Base-by-base conservation (phyloP, 2,113 vertebrate species). In the Bettongia penicillata region DNA sequence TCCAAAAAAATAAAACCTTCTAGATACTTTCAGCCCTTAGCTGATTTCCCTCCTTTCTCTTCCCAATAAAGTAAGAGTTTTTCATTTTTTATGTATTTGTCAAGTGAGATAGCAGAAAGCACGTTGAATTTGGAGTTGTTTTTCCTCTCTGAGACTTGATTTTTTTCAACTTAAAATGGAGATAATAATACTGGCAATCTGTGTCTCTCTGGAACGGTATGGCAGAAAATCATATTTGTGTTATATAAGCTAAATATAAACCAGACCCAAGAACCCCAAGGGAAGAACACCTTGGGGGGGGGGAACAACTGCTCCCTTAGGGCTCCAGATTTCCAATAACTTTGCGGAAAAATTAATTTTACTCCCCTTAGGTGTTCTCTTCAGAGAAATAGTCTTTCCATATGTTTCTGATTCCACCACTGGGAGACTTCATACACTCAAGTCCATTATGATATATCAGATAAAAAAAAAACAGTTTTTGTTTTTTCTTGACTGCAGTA, bases 391-490 rank as follows among this genome's bases (percentile, higher is more conserved):
- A 8, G 4, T 1, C 2, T 89, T 96, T 90, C n/a, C 11, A 1
- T 91, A 3, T 37, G 25, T 91, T 92, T 84, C 53, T 93, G 93
- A 94, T 89, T 90, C 3, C 0, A 94, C 52, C 1, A 23, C 2
- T 55, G 93, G 43, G 2, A 93, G 0, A 52, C 10, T 24, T 95
- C 37, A 43, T 11, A 48, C 94, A 93, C 93, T 95, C 92, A 92
- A 51, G 7, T 92, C 92, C 91, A 96, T 53, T 93, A 68, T 22
- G 8, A 92, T 31, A 93, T 77, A 96, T 50, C 52, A 92, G 95
- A 93, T 2, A 48, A 94, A 92, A 90, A 90, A 77, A 50, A 8
- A 61, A 94, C 55, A 47, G 93, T 90, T 94, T 49, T 28, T 92
- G 22, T 37, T 68, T 89, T 91, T 77, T 53, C 16, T 49, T 57